Evolutionary conservation across 2,888 invertebrate genomes (phyloP).

Genomic region (Pimpla rufipes): DNA sequence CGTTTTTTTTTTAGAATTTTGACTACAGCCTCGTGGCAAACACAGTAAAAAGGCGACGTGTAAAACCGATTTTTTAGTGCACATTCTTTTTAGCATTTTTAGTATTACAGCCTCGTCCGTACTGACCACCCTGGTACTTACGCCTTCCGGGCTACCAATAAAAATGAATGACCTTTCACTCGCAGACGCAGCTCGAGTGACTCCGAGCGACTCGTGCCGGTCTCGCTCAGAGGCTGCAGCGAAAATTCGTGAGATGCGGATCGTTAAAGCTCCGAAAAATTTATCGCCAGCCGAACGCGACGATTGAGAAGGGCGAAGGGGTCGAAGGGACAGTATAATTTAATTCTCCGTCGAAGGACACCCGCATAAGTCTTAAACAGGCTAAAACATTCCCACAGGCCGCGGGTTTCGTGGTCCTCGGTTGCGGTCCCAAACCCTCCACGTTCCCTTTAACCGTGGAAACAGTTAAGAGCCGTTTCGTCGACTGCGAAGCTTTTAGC

Average conservation of each 20-base stretch:
- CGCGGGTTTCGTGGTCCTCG: constrained; percentile 26
- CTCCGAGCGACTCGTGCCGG: constrained; percentile 58
- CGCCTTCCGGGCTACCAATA: constrained; percentile 51
- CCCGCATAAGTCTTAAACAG: constrained; percentile 56
- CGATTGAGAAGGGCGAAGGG: constrained; percentile 45
- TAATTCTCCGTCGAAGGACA: constrained; percentile 66
- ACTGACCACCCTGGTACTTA: not conserved
- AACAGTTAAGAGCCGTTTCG: constrained; percentile 72
- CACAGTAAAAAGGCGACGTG: too few relatives aligned
- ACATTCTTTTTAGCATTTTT: not conserved
- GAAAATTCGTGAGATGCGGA: constrained; percentile 17
- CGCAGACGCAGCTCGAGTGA: constrained; percentile 39
- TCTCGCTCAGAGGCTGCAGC: constrained; percentile 34
- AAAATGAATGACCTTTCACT: constrained; percentile 46
- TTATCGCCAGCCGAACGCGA: constrained; percentile 48
- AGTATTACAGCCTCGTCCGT: constrained; percentile 8
- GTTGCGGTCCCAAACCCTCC: constrained; percentile 74
- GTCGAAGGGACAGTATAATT: constrained; percentile 47
- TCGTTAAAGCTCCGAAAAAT: constrained; percentile 63
- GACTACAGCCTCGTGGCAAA: too few relatives aligned
- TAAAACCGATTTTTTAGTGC: too few relatives aligned
- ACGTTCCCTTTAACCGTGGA: constrained; percentile 71
- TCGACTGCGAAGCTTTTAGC: constrained; percentile 73
- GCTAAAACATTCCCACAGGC: constrained; percentile 75
- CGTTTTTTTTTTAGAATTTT: too few relatives aligned